Percentiles rank a stretch among this genome's conserved stretches.
These are phyloP conservation scores for Listronotus bonariensis DNA, from an alignment of 1,140 invertebrate species.

Conservation along the genomic window DNA sequence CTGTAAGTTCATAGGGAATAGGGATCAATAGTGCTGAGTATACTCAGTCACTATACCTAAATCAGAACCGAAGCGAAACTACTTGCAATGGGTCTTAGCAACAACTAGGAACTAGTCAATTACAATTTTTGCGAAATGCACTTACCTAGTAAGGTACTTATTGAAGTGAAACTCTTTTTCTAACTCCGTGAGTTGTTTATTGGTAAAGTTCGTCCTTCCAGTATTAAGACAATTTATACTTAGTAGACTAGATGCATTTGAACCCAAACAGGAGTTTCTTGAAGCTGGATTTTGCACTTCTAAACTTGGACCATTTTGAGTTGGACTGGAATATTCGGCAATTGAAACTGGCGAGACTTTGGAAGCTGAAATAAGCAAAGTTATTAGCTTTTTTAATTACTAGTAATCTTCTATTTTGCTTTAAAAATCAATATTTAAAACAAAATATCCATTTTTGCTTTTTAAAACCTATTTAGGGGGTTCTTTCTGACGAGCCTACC, in stretches of 20 bases:
- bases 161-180: conserved; percentile 99
- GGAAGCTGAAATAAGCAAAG: conserved; percentile 63
- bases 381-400: no score
- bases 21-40: no score
- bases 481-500: no score
- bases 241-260: conserved; percentile 53
- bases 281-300: conserved; percentile 47
- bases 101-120: no score
- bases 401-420: no score
- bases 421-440: no score
- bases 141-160: conserved; percentile 86
- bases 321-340: conserved; percentile 40
- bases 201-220: conserved; percentile 97
- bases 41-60: no score
- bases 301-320: conserved; percentile 37
- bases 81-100: no score
- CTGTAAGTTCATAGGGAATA: no score
- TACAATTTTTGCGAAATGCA: neutral
- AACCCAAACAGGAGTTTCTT: conserved; percentile 47
- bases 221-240: conserved; percentile 68
- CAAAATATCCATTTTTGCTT: no score
- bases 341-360: conserved; percentile 64
- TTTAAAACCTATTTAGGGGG: no score
- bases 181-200: conserved; percentile 97
- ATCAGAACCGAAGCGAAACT: no score